Evolutionary conservation across 1,140 invertebrate species (phyloP).

Genomic region (Aleiodes sp.): DNA sequence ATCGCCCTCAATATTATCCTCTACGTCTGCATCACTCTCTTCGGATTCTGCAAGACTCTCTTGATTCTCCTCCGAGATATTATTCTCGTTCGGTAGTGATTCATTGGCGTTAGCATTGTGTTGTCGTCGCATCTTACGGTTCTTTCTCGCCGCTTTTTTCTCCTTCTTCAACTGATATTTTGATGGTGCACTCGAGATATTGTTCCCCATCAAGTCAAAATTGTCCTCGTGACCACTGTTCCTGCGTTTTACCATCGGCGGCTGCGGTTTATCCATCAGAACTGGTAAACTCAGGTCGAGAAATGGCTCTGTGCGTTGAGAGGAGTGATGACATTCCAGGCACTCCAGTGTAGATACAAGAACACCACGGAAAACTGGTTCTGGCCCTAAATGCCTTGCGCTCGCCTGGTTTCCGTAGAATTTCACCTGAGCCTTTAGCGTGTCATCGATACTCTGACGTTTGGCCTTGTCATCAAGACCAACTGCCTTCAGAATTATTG

Average conservation of each 20-base stretch:
- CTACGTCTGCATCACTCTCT: slow-evolving; percentile 79
- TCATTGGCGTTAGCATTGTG: slow-evolving; percentile 27
- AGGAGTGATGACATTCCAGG: slow-evolving; percentile 86
- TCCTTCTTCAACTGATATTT: slow-evolving; percentile 78
- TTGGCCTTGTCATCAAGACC: slow-evolving; percentile 74
- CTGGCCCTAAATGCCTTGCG: slow-evolving; percentile 81
- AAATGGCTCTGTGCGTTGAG: slow-evolving; percentile 90
- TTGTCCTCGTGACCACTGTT: slow-evolving; percentile 46
- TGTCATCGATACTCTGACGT: slow-evolving; percentile 77
- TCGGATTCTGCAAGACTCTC: slow-evolving; percentile 36
- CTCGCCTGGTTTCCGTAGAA: slow-evolving; percentile 85
- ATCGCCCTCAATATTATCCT: slow-evolving; percentile 77
- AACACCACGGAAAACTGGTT: slow-evolving; percentile 85
- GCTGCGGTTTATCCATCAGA: slow-evolving; percentile 75
- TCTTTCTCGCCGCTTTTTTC: slow-evolving; percentile 68
- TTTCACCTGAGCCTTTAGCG: slow-evolving; percentile 78
- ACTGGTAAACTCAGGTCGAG: slow-evolving; percentile 94
- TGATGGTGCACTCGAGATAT: slow-evolving; percentile 44
- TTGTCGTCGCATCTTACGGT: slow-evolving; percentile 44
- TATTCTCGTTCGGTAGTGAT: slow-evolving; percentile 40
- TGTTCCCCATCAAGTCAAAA: slow-evolving; percentile 46
- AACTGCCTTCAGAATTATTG: slow-evolving; percentile 77
- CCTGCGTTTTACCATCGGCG: slow-evolving; percentile 61
- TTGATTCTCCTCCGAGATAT: slow-evolving; percentile 47
- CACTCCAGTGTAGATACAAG: slow-evolving; percentile 90